A percentile compares a stretch with the other conserved stretches of the same genome.
phyloP scores from a whole-genome alignment of 2,113 vertebrate genomes.

The Catharus fuscescens region DNA sequence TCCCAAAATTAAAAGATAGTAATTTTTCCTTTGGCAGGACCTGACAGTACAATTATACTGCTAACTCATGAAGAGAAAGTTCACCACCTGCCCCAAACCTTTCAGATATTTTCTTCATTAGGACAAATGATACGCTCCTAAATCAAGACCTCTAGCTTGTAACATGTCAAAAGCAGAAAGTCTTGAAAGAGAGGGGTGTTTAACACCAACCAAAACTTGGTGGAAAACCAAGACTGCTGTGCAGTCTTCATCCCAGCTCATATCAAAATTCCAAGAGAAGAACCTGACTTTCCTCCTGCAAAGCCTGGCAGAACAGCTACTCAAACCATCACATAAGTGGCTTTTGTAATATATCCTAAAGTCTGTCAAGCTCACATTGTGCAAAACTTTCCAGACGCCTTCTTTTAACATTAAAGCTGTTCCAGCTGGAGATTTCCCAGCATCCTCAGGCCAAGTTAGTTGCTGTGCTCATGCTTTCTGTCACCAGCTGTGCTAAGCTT shows the following conservation, averaged over 20 bases:
- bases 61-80: background rate
- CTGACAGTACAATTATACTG: too few species aligned
- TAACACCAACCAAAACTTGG: background rate
- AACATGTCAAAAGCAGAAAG: background rate
- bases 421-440: constrained; percentile 3
- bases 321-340: background rate
- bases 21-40: too few species aligned
- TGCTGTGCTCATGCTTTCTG: background rate
- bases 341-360: background rate
- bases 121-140: background rate
- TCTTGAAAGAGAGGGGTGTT: background rate
- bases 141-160: background rate
- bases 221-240: background rate
- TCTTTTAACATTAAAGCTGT: background rate
- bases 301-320: background rate
- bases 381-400: background rate
- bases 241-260: background rate
- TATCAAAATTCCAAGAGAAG: background rate
- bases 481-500: background rate
- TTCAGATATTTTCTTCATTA: background rate
- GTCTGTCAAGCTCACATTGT: background rate
- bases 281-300: background rate
- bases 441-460: background rate
- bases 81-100: background rate
- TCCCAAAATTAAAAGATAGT: too few species aligned